Evolutionary conservation across 2,797 vertebrate species (phyloP), one percentile per base, ranked within the genome.

Genomic region (Chelon auratus): DNA sequence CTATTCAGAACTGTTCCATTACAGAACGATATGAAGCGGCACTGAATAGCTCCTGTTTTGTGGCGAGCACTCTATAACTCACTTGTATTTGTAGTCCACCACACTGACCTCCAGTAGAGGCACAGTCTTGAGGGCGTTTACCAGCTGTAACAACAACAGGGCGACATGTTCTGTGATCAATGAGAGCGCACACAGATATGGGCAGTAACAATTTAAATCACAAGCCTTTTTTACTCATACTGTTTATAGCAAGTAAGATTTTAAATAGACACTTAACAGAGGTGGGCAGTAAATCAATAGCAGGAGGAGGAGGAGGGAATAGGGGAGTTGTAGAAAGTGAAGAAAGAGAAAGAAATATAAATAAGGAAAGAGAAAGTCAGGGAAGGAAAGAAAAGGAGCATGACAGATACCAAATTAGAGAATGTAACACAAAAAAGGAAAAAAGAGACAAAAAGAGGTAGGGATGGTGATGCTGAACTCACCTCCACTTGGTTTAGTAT

Each of bases 81-180:
- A 99, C 98, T 93, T 99, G 93, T 97, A 98, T 86, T 97, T 99
- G 94, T 97, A 99, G 94, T 99, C 97, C 78, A 98, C 97, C 80
- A 97, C 94, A 70, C n/a, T 96, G 86, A 98, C 96, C 86, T 99
- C 95, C 92, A 99, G 94, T 7, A 72, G 91, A 1, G 96, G 92
- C 43, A 97, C 93, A 0, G 96, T 97, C 93, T 98, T 98, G 91
- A 99, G 90, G 68, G 97, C 96, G 48, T 91, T 96, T 77, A 97
- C 94, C 68, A 99, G 95, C 97, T 99, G 90, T 65, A 86, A 80
- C 58, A 80, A 78, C 82, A 79, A 87, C 61, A 91, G 15, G 76
- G 18, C 57, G 62, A 58, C 4, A 37, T 62, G 69, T 81, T 81
- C 58, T 70, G 71, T 86, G 87, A 94, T 93, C 89, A 93, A 78